Percentiles rank a stretch among this genome's conserved stretches.
Conservation (phyloP, 2,888 invertebrate species). For the Habroteleia sp. region DNA sequence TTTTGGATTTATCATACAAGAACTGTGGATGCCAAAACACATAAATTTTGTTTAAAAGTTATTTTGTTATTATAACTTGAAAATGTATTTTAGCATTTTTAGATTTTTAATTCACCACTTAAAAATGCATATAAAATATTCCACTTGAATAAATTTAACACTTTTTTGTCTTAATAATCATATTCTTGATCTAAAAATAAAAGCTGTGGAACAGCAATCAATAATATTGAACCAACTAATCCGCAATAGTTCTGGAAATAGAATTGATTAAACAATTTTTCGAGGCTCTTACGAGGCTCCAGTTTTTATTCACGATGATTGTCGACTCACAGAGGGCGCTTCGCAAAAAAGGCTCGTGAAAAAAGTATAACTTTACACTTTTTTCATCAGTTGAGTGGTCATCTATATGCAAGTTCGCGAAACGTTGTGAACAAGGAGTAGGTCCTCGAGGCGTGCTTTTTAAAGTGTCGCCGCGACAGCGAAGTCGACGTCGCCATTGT, state of each 20-base stretch:
- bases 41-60: too few relatives aligned
- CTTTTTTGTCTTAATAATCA: too few relatives aligned
- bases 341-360: slow-evolving; percentile 33
- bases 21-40: too few relatives aligned
- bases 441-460: slow-evolving; percentile 68
- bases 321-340: slow-evolving; percentile 28
- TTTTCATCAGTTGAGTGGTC: slow-evolving; percentile 36
- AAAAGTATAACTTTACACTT: slow-evolving; percentile 57
- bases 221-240: slow-evolving; percentile 53
- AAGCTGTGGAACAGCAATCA: slow-evolving; percentile 6
- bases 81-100: too few relatives aligned
- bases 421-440: slow-evolving; percentile 60
- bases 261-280: slow-evolving; percentile 41
- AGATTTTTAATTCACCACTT: too few relatives aligned
- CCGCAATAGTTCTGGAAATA: slow-evolving; percentile 27
- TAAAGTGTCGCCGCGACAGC: slow-evolving; percentile 74
- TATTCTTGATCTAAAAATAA: slow-evolving; percentile 6
- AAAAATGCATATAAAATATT: too few relatives aligned
- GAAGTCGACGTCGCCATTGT: slow-evolving; percentile 76
- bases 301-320: slow-evolving; percentile 31
- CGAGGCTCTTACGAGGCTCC: slow-evolving; percentile 13
- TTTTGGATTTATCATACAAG: too few relatives aligned
- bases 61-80: too few relatives aligned
- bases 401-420: slow-evolving; percentile 57
- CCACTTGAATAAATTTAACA: too few relatives aligned